A percentile compares a stretch with the other conserved stretches of the same genome.
Conservation (phyloP, 2,888 invertebrate species). For the Halictus quadricinctus region DNA sequence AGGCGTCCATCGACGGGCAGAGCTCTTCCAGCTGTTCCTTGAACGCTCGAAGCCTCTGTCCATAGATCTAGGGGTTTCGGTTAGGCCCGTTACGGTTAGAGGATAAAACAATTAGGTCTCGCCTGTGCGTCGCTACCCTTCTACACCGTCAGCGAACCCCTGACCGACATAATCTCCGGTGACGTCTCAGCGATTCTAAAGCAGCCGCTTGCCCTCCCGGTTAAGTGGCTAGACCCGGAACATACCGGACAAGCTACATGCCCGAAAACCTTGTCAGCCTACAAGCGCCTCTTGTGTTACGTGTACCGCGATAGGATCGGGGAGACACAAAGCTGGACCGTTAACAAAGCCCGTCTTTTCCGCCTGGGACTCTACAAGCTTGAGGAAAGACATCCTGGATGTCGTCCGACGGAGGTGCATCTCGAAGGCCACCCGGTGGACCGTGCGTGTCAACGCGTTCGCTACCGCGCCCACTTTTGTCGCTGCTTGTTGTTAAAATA, state of each 20-base stretch:
- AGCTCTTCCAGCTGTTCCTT: conserved; percentile 92
- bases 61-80: conserved; percentile 90
- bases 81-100: conserved; percentile 85
- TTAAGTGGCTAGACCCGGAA: background rate
- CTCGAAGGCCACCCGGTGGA: background rate
- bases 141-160: conserved; percentile 55
- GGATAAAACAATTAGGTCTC: conserved; percentile 75
- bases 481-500: background rate
- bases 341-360: background rate
- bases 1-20: conserved; percentile 90
- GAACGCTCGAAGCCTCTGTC: conserved; percentile 92
- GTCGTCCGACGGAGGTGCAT: background rate
- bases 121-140: conserved; percentile 72
- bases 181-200: conserved; percentile 16
- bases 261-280: background rate
- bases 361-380: background rate
- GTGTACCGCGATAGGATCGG: background rate
- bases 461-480: background rate
- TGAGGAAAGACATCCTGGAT: background rate
- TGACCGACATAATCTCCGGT: background rate
- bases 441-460: background rate
- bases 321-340: background rate
- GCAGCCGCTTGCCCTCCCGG: background rate
- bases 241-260: conserved; percentile 15
- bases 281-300: conserved; percentile 8